Base-by-base conservation (phyloP, 2,888 invertebrate genomes). In the Eupithecia abbreviata region DNA sequence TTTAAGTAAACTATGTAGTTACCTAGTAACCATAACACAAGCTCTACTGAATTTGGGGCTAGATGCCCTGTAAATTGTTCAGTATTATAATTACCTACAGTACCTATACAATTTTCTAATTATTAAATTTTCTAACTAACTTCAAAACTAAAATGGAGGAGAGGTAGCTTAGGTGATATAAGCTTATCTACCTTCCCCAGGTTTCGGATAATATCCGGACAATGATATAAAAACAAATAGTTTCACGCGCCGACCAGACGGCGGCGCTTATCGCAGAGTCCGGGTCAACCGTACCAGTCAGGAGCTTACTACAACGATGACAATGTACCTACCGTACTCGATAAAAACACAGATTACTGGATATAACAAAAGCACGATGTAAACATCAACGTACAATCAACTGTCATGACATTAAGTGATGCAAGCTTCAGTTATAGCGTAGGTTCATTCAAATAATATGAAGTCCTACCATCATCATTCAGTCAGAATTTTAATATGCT, bases 191-290 rank as follows among this genome's bases (percentile, higher is more conserved):
- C 7, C 55, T 58, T 5, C 55, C 55, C 55, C 55, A 58, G n/a
- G 18, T 9, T 66, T n/a, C 15, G 2, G 42, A 66, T 66, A 66
- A 15, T 6, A 81, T 82, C 84, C 84, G 85, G 86, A 86, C 87
- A 83, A 76, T 55, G 18, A 41, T 69, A 30, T 74, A 41, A 45
- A 65, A 72, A 77, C 77, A 74, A 74, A 77, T 85, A 84, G 87
- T 87, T 91, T 90, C 91, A 92, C 90, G 92, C 91, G 86, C 82
- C 79, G 83, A 83, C 83, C 89, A 89, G 91, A 90, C 90, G 89
- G 84, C 85, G 85, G 84, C 85, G 85, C 55, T 88, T 92, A 92
- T 91, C 91, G 84, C 84, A 71, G 88, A 84, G 91, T 92, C 92
- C 92, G 92, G 92, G 92, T 92, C 92, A 78, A 45, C 9, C 55